A percentile compares a stretch with the other conserved stretches of the same genome.
Evolutionary conservation across 2,888 invertebrate genomes (phyloP).

Genomic region (Platerodrilus igneus): DNA sequence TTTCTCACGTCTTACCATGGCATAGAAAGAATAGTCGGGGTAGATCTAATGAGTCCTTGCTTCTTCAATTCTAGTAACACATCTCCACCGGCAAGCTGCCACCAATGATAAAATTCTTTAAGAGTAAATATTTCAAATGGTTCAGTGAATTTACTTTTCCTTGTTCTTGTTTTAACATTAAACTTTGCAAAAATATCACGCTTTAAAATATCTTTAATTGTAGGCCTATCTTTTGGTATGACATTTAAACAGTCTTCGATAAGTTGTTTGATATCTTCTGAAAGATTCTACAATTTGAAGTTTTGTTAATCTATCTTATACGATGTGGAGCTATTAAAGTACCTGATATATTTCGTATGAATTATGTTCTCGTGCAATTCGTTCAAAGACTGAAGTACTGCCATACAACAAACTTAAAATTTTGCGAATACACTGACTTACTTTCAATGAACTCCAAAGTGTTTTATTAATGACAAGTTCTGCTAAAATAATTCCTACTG

Average conservation of each 20-base stretch:
- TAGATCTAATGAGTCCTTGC: conserved; percentile 83
- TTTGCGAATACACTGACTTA: conserved; percentile 69
- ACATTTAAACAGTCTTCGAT: conserved; percentile 71
- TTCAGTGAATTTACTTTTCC: conserved; percentile 39
- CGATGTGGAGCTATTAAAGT: conserved; percentile 10
- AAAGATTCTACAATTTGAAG: conserved; percentile 50
- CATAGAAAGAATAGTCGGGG: conserved; percentile 74
- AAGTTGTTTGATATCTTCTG: conserved; percentile 56
- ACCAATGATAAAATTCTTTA: conserved; percentile 86
- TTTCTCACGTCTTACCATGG: conserved; percentile 69
- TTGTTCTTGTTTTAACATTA: conserved; percentile 32
- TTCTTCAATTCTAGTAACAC: conserved; percentile 85
- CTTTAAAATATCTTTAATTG: conserved; percentile 57
- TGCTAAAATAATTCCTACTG: conserved; percentile 82
- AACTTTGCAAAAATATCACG: conserved; percentile 52
- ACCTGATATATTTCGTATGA: conserved; percentile 63
- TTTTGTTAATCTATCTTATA: neutral
- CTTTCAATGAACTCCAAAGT: conserved; percentile 70
- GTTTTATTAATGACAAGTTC: conserved; percentile 69
- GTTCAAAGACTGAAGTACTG: conserved; percentile 57
- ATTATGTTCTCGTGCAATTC: conserved; percentile 76
- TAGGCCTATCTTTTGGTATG: conserved; percentile 58
- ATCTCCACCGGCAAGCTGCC: conserved; percentile 95
- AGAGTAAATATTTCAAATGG: conserved; percentile 52
- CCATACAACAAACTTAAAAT: conserved; percentile 68